These are phyloP conservation scores for Cryptocephalus moraei DNA, from an alignment of 2,888 invertebrate species.

Conservation along the genomic window DNA sequence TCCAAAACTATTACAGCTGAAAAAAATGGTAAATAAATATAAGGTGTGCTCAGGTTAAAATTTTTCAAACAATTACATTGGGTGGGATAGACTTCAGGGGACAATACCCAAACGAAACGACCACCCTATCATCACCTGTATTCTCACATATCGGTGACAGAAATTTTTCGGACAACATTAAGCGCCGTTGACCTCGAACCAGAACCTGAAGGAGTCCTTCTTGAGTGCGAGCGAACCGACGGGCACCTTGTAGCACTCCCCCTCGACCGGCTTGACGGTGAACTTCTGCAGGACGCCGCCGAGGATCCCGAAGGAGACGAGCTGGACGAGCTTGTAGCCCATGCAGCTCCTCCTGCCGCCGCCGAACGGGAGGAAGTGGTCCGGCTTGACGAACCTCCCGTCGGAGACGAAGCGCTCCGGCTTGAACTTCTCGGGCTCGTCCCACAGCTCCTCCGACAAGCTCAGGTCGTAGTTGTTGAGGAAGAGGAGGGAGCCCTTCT, in stretches of 20 bases:
- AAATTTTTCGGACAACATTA: too few species aligned
- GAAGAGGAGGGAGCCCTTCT: conserved; percentile 53
- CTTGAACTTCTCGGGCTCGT: conserved; percentile 46
- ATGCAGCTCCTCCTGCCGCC: conserved; percentile 56
- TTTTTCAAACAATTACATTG: too few species aligned
- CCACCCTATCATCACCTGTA: too few species aligned
- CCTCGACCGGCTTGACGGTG: conserved; percentile 39
- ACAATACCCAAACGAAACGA: too few species aligned
- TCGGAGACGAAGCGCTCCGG: conserved; percentile 52
- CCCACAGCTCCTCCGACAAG: conserved; percentile 52
- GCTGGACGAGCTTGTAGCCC: conserved; percentile 57
- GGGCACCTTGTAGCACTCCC: conserved; percentile 42
- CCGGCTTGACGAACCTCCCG: conserved; percentile 48
- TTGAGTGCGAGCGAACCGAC: conserved; percentile 47
- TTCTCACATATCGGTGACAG: too few species aligned
- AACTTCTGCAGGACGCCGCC: conserved; percentile 46
- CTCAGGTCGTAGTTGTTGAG: conserved; percentile 59
- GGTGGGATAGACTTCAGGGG: too few species aligned
- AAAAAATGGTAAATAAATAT: too few species aligned
- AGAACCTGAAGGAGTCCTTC: conserved; percentile 41
- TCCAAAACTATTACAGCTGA: too few species aligned
- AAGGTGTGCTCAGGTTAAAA: too few species aligned
- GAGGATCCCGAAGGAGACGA: conserved; percentile 45
- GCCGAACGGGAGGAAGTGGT: conserved; percentile 56
- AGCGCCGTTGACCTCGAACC: conserved; percentile 23